A percentile compares a stretch with the other conserved stretches of the same genome.
phyloP scores from a whole-genome alignment of 1,140 invertebrate genomes.

The Papilio polyxenes region DNA sequence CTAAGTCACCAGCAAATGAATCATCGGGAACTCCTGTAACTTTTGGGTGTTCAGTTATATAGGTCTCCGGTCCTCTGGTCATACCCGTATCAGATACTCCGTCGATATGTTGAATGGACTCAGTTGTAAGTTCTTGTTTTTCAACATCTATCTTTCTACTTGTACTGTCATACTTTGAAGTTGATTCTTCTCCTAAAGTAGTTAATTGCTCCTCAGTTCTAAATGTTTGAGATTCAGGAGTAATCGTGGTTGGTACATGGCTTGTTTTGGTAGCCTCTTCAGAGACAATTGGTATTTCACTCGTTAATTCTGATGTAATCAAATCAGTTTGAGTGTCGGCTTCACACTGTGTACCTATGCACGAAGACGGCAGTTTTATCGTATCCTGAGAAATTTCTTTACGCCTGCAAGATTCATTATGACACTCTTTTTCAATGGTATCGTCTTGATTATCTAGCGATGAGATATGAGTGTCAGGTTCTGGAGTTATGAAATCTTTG shows the following conservation, averaged over 20 bases:
- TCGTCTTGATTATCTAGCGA: slow-evolving; percentile 40
- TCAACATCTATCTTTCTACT: slow-evolving; percentile 24
- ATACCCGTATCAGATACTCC: background rate
- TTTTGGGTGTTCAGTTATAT: background rate
- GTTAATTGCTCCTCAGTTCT: slow-evolving; percentile 38
- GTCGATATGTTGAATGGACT: background rate
- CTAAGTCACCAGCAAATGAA: background rate
- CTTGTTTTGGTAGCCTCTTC: slow-evolving; percentile 40
- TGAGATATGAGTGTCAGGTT: slow-evolving; percentile 46
- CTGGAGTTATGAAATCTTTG: slow-evolving; percentile 40
- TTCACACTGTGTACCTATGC: background rate
- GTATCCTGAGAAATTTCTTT: slow-evolving; percentile 53
- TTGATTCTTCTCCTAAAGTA: slow-evolving; percentile 5
- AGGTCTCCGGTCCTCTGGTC: background rate
- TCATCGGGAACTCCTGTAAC: background rate
- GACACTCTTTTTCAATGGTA: slow-evolving; percentile 53
- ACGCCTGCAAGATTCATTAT: slow-evolving; percentile 59
- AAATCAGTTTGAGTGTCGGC: background rate
- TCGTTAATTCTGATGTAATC: slow-evolving; percentile 30
- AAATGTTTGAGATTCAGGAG: slow-evolving; percentile 38
- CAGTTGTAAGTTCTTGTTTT: slow-evolving; percentile 14
- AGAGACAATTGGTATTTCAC: slow-evolving; percentile 35
- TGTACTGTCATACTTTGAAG: slow-evolving; percentile 7
- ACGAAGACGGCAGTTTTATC: background rate
- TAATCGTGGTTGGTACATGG: slow-evolving; percentile 2